Evolutionary conservation across 2,888 invertebrate species (phyloP), one percentile per base, ranked within the genome.

Genomic region (Sclerodermus sp.): DNA sequence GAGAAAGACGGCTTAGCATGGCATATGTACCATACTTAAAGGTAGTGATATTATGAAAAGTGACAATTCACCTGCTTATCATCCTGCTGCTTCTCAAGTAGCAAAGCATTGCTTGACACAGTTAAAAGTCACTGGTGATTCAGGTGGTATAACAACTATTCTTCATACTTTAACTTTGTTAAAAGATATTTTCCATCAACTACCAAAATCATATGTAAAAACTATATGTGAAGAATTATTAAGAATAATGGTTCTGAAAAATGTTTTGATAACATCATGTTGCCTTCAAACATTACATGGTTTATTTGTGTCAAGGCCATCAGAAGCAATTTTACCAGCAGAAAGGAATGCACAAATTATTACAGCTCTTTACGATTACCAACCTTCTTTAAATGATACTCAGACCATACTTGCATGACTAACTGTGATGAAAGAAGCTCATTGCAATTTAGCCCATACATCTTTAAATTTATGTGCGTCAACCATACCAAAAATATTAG

Each of bases 371-470:
- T 89, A 91, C 76, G 91, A 93, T 58, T 91, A 89, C 61, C 86
- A 93, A 48, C 96, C 96, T 0, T 83, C 89, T 1, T 79, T 83
- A 8, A 84, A 82, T 31, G 95, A 96, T 77, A 80, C 86, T 0
- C 89, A 91, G 45, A 91, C 91, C 42, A 87, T 88, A 9, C 74
- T 88, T 18, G 91, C 92, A 0, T 96, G 96, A 96, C 79, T 93
- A 46, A 86, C 88, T 13, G 91, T 91, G 0, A 83, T 95, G 81
- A 90, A 93, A 67, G 88, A 91, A 74, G 94, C 88, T 0, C 86
- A 88, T 62, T 81, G 86, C 0, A 89, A 88, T 74, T 79, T 93
- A 23, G 84, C 86, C 8, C 3, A 23, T 23, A 5, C 8, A 23
- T 23, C 23, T 3, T 5, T 23, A 23, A 3, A 23, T 23, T 8